Conservation (phyloP, 2,113 vertebrate genomes). For the Solenodon paradoxus region DNA sequence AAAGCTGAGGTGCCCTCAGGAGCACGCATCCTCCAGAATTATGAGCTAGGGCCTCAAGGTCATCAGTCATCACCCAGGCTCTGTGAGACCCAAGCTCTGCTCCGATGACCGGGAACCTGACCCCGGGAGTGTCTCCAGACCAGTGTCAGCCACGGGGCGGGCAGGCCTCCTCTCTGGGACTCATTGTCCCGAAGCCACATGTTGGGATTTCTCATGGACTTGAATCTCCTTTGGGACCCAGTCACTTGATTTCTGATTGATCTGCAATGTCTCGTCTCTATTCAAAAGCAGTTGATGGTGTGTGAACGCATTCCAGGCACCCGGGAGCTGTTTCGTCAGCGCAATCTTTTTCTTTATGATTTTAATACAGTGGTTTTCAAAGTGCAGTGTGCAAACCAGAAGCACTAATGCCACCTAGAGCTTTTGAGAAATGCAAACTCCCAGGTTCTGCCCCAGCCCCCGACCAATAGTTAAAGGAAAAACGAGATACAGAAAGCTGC, state of each 20-base stretch:
- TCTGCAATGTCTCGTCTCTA: neutral
- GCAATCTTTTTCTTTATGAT: neutral
- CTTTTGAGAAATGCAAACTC: constrained; percentile 24
- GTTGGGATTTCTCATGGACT: neutral
- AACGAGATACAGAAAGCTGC: neutral
- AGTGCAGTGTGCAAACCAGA: neutral
- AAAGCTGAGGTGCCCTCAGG: neutral
- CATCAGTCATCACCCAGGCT: neutral
- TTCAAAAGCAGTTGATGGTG: constrained; percentile 13
- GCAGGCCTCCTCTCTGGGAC: too few relatives aligned
- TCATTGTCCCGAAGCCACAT: neutral
- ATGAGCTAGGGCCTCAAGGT: neutral
- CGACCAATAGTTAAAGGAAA: neutral
- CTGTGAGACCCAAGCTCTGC: neutral
- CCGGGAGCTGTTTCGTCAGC: neutral
- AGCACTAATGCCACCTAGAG: neutral
- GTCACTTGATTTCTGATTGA: constrained; percentile 35
- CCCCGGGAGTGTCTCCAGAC: neutral
- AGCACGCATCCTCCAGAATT: neutral
- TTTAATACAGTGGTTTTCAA: neutral
- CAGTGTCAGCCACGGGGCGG: neutral
- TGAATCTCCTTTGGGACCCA: neutral
- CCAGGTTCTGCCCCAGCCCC: too few relatives aligned
- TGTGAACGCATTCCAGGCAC: constrained; percentile 38
- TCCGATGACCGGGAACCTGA: too few relatives aligned